Base-by-base conservation (phyloP, 2,797 vertebrate species). In the Acanthurus lineatus region DNA sequence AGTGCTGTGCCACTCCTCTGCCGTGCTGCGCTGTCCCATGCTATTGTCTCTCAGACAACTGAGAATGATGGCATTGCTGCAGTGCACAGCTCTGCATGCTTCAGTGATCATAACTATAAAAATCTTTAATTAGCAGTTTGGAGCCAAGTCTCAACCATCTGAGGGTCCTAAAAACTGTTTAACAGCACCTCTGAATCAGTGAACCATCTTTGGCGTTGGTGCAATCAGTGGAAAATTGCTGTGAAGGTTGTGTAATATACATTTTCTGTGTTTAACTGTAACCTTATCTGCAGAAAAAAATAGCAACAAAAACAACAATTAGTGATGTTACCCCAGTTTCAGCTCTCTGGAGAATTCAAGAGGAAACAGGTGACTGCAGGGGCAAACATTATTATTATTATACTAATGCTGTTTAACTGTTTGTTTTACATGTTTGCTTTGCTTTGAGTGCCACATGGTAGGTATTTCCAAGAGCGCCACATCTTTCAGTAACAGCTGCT, bases 81-180 rank as follows among this genome's bases (percentile, higher is more conserved):
- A 81, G 81, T 53, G 72, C 77, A 81, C 44, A 25, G 62, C 65
- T 75, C 76, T 4, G 15, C 66, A 88, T 6, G 56, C 85, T 79
- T 69, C 79, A 65, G 20, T 69, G 79, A 88, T 65, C 40, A 38
- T 51, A 81, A 87, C 77, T 47, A 81, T 82, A 86, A 86, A 69
- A 84, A 60, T 77, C 38, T 81, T 84, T 88, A 87, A 91, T 90
- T 86, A 91, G 81, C 81, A 48, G 63, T 86, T 79, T 82, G 86
- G 82, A 77, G 76, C 77, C 35, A n/a, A 20, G 76, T 78, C 77
- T 82, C 62, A 67, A 64, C 71, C 76, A 74, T 81, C 76, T 59
- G 25, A 77, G 66, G 78, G 79, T 63, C 77, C 74, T 69, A 49
- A 65, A 70, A 85, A 82, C 47, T 79, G 73, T 87, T 85, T 66